Evolutionary conservation across 2,888 invertebrate species (phyloP).

Genomic region (Drosophila mettleri): DNA sequence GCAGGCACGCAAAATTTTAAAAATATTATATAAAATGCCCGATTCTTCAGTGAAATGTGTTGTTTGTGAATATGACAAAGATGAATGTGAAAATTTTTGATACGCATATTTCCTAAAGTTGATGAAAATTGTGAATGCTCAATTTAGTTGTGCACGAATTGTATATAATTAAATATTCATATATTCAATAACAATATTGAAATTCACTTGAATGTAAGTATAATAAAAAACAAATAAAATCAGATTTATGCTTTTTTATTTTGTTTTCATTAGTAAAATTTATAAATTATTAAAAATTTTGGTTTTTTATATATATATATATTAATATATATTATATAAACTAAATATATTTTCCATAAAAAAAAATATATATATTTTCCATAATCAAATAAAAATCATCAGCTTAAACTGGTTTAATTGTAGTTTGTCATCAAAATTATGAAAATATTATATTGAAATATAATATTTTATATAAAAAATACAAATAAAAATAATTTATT

Average conservation of each 20-base stretch:
- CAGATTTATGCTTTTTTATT: too few species aligned
- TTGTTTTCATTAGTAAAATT: too few species aligned
- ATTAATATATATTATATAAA: too few species aligned
- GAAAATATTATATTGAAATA: too few species aligned
- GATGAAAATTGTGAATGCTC: slow-evolving; percentile 36
- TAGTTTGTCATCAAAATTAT: too few species aligned
- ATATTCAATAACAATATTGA: slow-evolving; percentile 45
- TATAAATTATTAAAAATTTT: background rate
- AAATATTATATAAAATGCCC: slow-evolving; percentile 21
- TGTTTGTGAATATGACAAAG: slow-evolving; percentile 33
- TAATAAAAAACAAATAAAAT: too few species aligned
- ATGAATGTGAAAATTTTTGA: slow-evolving; percentile 32
- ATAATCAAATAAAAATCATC: too few species aligned
- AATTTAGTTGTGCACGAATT: slow-evolving; percentile 9
- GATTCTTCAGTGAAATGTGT: slow-evolving; percentile 31
- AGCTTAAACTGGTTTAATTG: too few species aligned
- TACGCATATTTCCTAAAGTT: slow-evolving; percentile 29
- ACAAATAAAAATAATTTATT: too few species aligned
- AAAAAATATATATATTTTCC: too few species aligned
- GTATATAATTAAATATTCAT: slow-evolving; percentile 1
- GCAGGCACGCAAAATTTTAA: slow-evolving; percentile 2
- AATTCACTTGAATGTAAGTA: slow-evolving; percentile 44
- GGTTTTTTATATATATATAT: background rate
- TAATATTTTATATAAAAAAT: too few species aligned
- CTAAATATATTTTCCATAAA: too few species aligned